Evolutionary conservation across 2,888 invertebrate species (phyloP), one percentile per base, ranked within the genome.

Genomic region (Lasioglossum lativentre): DNA sequence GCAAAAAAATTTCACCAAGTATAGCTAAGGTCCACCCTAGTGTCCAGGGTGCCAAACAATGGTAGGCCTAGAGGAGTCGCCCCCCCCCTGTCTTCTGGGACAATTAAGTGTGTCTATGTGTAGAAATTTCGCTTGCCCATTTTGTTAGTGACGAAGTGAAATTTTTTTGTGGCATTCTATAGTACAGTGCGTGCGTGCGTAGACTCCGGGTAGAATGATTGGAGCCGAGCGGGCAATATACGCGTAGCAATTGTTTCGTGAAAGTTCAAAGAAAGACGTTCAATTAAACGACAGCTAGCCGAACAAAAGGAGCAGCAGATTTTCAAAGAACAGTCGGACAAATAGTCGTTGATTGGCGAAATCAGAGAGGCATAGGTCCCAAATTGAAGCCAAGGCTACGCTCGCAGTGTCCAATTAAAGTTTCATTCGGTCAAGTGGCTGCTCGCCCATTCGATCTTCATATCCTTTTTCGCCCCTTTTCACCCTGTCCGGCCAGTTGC

Each of bases 301-400:
- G 72, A 47, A 72, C 72, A 72, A 73, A 80, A 76, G 75, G 45
- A 47, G 34, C 23, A 34, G 75, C 34, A 71, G 38, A 47, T 63
- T 75, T 74, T 76, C 81, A 78, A 83, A 83, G 74, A 75, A 72
- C 16, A n/a, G 38, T 23, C 75, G 68, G 66, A 83, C 59, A 85
- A 75, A 78, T 75, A 45, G 70, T 30, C 75, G 82, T 63, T 71
- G 75, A 82, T 83, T 83, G 82, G 82, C 63, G 82, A 71, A 83
- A 83, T 83, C 82, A 82, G 59, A 70, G 71, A 71, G 75, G 59
- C 81, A 81, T 71, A 47, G 59, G 59, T 47, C 47, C 56, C 34
- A 81, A 83, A 83, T 83, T 75, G 82, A 82, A 82, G 45, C 83
- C 71, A 82, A 82, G 82, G 71, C 59, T n/a, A 47, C 19, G 10